Percentiles rank a stretch among this genome's conserved stretches.
phyloP scores from a whole-genome alignment of 2,113 vertebrate genomes.

The Catagonus wagneri region DNA sequence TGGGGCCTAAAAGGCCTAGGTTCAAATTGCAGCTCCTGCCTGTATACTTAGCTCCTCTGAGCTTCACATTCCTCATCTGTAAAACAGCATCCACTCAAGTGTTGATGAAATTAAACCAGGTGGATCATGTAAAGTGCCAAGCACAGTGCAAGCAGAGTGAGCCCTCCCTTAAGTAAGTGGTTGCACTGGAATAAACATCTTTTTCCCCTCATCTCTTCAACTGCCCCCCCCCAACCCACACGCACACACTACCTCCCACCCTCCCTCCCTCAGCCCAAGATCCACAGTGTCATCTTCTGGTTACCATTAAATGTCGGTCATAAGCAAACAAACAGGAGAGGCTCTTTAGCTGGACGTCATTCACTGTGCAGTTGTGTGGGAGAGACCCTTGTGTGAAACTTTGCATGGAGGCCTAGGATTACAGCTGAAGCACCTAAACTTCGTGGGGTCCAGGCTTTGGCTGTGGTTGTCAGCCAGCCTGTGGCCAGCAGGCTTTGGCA shows the following conservation, averaged over 20 bases:
- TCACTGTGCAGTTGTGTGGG: background rate
- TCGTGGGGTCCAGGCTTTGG: background rate
- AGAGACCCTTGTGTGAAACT: background rate
- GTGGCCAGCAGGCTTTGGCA: background rate
- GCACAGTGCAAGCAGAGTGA: background rate
- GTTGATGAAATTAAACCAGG: background rate
- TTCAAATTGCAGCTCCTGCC: background rate
- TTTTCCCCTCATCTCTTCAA: background rate
- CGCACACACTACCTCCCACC: background rate
- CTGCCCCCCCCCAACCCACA: too few relatives aligned
- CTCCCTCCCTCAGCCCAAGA: background rate
- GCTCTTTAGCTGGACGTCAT: background rate
- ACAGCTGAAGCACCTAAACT: background rate
- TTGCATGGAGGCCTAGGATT: background rate
- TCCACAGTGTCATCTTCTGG: background rate
- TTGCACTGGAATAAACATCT: background rate
- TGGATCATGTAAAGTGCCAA: background rate
- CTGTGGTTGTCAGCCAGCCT: background rate
- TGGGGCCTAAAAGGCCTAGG: background rate
- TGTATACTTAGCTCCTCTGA: background rate
- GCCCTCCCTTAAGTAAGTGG: background rate
- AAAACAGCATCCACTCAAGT: background rate
- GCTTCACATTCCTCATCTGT: background rate
- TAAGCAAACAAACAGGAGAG: background rate
- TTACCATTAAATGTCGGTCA: background rate